Evolutionary conservation across 2,888 invertebrate genomes (phyloP).

Genomic region (Perizoma affinitatum): DNA sequence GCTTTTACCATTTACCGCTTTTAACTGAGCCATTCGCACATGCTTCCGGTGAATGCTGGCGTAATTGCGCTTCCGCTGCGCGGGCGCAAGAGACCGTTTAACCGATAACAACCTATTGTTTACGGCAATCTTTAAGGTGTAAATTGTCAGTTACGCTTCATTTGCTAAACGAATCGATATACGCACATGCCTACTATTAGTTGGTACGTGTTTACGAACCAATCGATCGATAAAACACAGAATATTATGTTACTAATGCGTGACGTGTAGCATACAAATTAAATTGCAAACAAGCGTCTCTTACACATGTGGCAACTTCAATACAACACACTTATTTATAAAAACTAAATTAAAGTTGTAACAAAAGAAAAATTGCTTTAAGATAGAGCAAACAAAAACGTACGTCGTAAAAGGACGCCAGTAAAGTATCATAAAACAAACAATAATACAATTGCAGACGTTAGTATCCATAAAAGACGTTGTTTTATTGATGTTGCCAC

Average conservation of each 20-base stretch:
- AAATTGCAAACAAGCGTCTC: conserved; percentile 5
- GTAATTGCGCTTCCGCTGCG: conserved; percentile 41
- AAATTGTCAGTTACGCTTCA: conserved; percentile 40
- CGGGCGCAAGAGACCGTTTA: conserved; percentile 32
- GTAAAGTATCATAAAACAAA: not conserved
- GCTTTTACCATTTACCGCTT: conserved; percentile 27
- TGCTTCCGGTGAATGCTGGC: conserved; percentile 38
- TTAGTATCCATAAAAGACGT: not conserved
- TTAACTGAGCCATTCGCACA: conserved; percentile 30
- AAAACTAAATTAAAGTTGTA: not conserved
- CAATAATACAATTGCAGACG: not conserved
- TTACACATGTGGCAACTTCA: conserved; percentile 17
- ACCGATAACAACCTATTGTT: conserved; percentile 39
- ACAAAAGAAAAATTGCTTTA: not conserved
- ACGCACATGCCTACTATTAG: not conserved
- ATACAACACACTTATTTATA: conserved; percentile 1
- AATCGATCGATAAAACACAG: conserved; percentile 11
- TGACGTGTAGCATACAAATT: conserved; percentile 21
- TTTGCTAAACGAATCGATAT: conserved; percentile 28
- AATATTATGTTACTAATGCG: conserved; percentile 7
- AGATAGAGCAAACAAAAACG: not conserved
- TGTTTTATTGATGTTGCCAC: not conserved
- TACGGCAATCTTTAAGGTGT: conserved; percentile 38
- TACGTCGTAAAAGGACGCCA: not conserved
- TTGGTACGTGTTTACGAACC: conserved; percentile 11